phyloP scores from a whole-genome alignment of 1,140 invertebrate species.

The Eueides isabella region DNA sequence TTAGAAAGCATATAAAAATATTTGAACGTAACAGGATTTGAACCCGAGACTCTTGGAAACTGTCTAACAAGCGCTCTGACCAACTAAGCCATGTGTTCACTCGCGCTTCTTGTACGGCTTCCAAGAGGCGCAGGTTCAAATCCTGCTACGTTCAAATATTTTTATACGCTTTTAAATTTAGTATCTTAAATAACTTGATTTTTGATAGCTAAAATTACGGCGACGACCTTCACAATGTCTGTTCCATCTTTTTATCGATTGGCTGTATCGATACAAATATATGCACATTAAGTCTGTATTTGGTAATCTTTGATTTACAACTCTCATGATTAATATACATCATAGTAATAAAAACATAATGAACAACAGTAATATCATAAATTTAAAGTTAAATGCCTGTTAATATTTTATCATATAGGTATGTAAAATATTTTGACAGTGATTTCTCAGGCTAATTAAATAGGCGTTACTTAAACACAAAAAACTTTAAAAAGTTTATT shows the following conservation, averaged over 20 bases:
- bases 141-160: too few relatives aligned
- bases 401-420: constrained; percentile 5
- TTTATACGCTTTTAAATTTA: too few relatives aligned
- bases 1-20: too few relatives aligned
- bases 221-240: constrained; percentile 27
- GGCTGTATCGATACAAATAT: constrained; percentile 15
- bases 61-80: too few relatives aligned
- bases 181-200: constrained; percentile 10
- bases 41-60: too few relatives aligned
- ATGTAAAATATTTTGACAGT: constrained; percentile 18
- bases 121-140: too few relatives aligned
- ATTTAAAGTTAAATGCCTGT: constrained; percentile 4
- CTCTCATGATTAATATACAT: constrained; percentile 19
- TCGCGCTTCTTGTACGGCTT: too few relatives aligned
- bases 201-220: constrained; percentile 14
- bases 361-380: background rate
- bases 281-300: constrained; percentile 20
- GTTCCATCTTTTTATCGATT: constrained; percentile 10
- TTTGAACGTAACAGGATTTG: too few relatives aligned
- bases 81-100: too few relatives aligned
- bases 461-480: background rate
- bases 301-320: constrained; percentile 23
- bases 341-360: constrained; percentile 25
- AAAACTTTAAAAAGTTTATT: background rate
- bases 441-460: background rate